Base-by-base conservation (phyloP, 37 sponge, comb jelly and placozoan species). In the Axinella damicornis region DNA sequence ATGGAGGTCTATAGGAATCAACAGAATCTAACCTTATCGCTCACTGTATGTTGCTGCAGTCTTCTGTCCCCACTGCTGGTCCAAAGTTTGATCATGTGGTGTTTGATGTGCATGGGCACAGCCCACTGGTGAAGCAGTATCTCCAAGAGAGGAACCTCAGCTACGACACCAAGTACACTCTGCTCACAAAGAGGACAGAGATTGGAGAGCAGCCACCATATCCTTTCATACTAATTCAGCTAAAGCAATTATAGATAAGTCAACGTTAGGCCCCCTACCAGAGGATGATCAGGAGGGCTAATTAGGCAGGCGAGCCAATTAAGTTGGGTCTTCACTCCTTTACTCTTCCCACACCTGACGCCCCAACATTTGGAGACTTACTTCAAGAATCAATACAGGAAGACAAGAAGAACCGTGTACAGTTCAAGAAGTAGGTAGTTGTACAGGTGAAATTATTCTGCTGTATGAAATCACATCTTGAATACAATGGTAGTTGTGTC, bases 101-200 rank as follows among this genome's bases (percentile, higher is more conserved):
- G 34, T 90, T 96, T 40, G 75, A 96, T 57, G 28, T 84, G 22
- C 65, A 66, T 83, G 92, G 96, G 1, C 88, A 90, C 65, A 96
- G 96, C 69, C 96, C 96, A 1, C 55, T 96, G 19, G 96, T 96
- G 24, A 61, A 71, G 64, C 81, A 91, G 69, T 93, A 77, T 74
- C 65, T 92, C 53, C 54, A 74, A 27, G 36, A 72, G 28, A 77
- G 32, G 27, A 37, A 66, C 2, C 68, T 87, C 2, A 0, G 34
- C 9, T 33, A 40, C 15, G 61, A 66, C 39, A 55, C 54, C 18
- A 86, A 85, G 36, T 80, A 65, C 71, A 24, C 83, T 19, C 33
- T 73, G 13, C 77, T 88, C 27, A 38, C 87, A 33, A 70, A 83
- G 58, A 82, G 94, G 70, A 93, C 95, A 35, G 94, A 90, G 66